These are phyloP conservation scores for Arremon aurantiirostris DNA, from an alignment of 2,797 vertebrate genomes.

Conservation along the genomic window DNA sequence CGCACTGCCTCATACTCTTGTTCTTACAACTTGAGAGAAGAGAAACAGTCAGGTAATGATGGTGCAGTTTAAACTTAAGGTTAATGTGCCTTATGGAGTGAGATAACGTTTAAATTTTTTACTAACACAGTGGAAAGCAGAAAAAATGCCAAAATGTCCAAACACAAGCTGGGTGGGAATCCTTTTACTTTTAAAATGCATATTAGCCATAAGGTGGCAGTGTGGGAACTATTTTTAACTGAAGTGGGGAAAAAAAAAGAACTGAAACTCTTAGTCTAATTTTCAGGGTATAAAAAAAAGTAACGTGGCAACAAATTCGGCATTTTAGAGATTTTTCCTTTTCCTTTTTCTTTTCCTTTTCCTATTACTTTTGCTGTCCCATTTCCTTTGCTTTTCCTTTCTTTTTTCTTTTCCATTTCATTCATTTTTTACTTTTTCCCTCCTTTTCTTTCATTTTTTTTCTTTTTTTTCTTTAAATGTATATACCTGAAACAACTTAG, in stretches of 20 bases:
- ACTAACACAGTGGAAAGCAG: not conserved
- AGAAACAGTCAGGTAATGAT: not conserved
- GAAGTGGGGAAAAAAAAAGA: not conserved
- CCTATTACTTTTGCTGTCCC: not conserved
- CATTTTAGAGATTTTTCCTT: not conserved
- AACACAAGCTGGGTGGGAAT: fast-evolving
- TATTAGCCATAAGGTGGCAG: conserved; percentile 73
- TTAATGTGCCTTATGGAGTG: not conserved
- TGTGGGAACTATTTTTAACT: conserved; percentile 52
- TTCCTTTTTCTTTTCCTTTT: not conserved
- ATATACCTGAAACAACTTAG: not conserved
- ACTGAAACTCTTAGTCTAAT: not conserved
- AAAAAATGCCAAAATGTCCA: not conserved
- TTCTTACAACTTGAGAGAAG: not conserved
- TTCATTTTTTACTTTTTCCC: not conserved
- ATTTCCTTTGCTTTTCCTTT: not conserved
- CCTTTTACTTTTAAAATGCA: not conserved
- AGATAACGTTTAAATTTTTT: not conserved
- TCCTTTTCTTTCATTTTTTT: not conserved
- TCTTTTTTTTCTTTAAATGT: not conserved
- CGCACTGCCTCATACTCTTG: fast-evolving
- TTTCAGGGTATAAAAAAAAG: not conserved
- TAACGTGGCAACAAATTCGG: not conserved
- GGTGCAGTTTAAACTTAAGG: not conserved
- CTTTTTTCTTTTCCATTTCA: fast-evolving